Conservation (phyloP, 1,140 invertebrate species). For the Elymnias hypermnestra region DNA sequence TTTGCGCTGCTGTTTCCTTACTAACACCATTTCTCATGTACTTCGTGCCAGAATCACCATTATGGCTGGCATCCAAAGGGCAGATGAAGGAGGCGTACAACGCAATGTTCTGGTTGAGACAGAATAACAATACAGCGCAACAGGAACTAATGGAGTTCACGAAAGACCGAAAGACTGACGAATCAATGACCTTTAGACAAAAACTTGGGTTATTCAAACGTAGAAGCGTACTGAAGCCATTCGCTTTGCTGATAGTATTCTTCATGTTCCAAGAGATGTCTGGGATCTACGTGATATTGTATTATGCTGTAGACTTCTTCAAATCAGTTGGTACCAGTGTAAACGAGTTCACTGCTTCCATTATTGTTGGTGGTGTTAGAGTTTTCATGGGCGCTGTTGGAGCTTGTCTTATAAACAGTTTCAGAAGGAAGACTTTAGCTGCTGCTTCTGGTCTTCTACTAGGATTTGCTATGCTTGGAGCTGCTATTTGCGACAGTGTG, state of each 20-base stretch:
- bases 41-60: slow-evolving; percentile 83
- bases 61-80: slow-evolving; percentile 77
- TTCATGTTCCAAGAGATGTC: slow-evolving; percentile 84
- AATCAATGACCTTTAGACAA: slow-evolving; percentile 58
- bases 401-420: slow-evolving; percentile 82
- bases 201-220: slow-evolving; percentile 57
- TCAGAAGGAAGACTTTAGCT: slow-evolving; percentile 81
- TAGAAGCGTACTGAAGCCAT: slow-evolving; percentile 78
- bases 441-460: slow-evolving; percentile 80
- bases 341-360: slow-evolving; percentile 82
- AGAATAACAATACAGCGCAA: slow-evolving; percentile 76
- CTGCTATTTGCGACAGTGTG: slow-evolving; percentile 72
- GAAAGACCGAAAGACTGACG: slow-evolving; percentile 57
- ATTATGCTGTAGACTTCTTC: slow-evolving; percentile 85
- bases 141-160: slow-evolving; percentile 77
- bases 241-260: slow-evolving; percentile 79
- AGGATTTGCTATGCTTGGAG: slow-evolving; percentile 78
- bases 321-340: slow-evolving; percentile 80
- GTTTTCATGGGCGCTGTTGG: slow-evolving; percentile 82
- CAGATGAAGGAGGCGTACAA: slow-evolving; percentile 76
- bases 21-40: slow-evolving; percentile 78
- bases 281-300: slow-evolving; percentile 86
- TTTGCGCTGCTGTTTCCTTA: slow-evolving; percentile 78
- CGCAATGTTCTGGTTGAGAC: slow-evolving; percentile 77
- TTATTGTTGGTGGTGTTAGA: slow-evolving; percentile 83